Evolutionary conservation across 1,140 invertebrate species (phyloP), one percentile per base, ranked within the genome.

Genomic region (Cyclargus thomasi): DNA sequence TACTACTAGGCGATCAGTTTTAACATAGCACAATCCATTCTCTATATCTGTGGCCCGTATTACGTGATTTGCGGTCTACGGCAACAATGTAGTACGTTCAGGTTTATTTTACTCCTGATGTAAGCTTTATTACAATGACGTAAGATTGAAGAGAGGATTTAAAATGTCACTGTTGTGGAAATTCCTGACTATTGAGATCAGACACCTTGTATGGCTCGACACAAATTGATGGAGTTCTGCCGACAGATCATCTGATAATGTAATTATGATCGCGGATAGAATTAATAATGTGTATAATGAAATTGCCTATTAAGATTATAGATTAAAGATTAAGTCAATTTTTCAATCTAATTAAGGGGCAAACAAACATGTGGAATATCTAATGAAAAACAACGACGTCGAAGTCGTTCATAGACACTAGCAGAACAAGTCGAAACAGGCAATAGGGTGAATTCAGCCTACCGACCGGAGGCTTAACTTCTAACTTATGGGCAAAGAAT

Each of bases 191-290:
- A 11, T 11, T 20, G 55, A 59, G 55, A 22, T 59, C 55, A 59
- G 55, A 2, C 55, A 20, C 55, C 55, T 59, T 55, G n/a, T 20
- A 20, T 11, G 55, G 53, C 18, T 18, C 18, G 55, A 59, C 55
- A 20, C 7, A 20, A 59, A 59, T 59, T 18, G 55, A 59, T 59
- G 55, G 55, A 11, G 55, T 18, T 59, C 18, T 20, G 55, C 55
- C 55, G 55, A 20, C 55, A 59, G 10, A 59, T 59, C 20, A 21
- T 59, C 55, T 20, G 55, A 59, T 59, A 18, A 21, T 21, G 18
- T 59, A n/a, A 59, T 59, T 59, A 59, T 47, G 1, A 47, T 47
- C 39, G 39, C 39, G 39, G 14, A 47, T 47, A 29, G 29, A 29
- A 29, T 29, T 29, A 29, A 29, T 29, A 11, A 47, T 16, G 39